Base-by-base conservation (phyloP, 2,888 invertebrate genomes). In the Ophion obscuratus region DNA sequence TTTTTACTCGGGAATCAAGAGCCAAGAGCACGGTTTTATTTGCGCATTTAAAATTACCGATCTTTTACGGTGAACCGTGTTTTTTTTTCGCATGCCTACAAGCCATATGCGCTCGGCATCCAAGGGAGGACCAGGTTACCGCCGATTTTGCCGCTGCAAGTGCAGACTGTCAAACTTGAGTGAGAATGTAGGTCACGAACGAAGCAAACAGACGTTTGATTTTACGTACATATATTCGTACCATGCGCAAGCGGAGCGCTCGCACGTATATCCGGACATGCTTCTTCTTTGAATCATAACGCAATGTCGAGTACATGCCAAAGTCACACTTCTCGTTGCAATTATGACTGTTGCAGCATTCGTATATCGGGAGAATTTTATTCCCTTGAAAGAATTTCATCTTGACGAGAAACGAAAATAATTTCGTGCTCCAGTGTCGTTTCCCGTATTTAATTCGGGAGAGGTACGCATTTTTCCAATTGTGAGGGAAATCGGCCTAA, bases 141-240 rank as follows among this genome's bases (percentile, higher is more conserved):
- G 20, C 61, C 57, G 67, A 77, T 59, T 77, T 77, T 59, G 77
- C 36, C 57, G 36, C 14, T 67, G 77, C 77, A 66, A 66, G 53
- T 66, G 67, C 77, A 53, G 77, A 11, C 67, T 53, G 67, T 77
- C 77, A 77, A 77, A 77, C 77, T 77, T 40, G 77, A 27, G 40
- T 40, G 40, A 77, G 67, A 59, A 77, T 77, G 67, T 77, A 59
- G 77, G 77, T 77, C 77, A 77, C 40, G 77, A 77, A 77, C 77
- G 77, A 36, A 67, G 77, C 77, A 76, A 64, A 47, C 62, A 57
- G 66, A 53, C 31, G 40, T 77, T 67, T 76, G 77, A 77, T 77
- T 67, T 17, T 57, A 77, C 67, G 68, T 67, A 59, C 67, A 67
- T 36, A 36, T 66, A 57, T 27, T 36, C 57, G 31, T 36, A 20